Percentiles rank a stretch among this genome's conserved stretches.
phyloP scores from a whole-genome alignment of 2,888 invertebrate genomes.

The Lasioglossum marginatum region DNA sequence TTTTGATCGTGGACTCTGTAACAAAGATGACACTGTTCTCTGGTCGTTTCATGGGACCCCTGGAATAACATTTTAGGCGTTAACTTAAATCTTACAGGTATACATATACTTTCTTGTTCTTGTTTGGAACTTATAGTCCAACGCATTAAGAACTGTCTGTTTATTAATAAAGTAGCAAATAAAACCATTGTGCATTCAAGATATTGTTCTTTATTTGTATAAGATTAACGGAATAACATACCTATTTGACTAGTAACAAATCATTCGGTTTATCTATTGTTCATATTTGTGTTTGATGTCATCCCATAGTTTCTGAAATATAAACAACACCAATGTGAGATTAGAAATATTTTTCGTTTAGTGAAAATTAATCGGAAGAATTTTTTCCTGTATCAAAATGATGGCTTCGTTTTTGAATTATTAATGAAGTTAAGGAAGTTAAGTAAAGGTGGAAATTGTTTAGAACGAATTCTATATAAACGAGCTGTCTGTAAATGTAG shows the following conservation, averaged over 20 bases:
- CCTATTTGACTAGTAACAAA: conserved; percentile 51
- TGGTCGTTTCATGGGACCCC: conserved; percentile 87
- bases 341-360: background rate
- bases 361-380: background rate
- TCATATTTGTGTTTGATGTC: conserved; percentile 78
- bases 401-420: too few species aligned
- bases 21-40: conserved; percentile 87
- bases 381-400: too few species aligned
- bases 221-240: background rate
- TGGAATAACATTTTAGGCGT: conserved; percentile 8
- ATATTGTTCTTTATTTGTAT: conserved; percentile 38
- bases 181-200: background rate
- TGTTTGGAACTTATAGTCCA: background rate
- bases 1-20: conserved; percentile 86
- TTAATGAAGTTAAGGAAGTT: too few species aligned
- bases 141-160: background rate
- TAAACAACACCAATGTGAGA: conserved; percentile 39
- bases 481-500: too few species aligned
- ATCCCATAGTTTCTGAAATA: conserved; percentile 79
- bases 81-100: background rate
- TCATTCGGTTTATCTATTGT: conserved; percentile 26
- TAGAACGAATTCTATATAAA: too few species aligned
- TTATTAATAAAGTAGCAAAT: background rate
- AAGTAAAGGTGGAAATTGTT: too few species aligned
- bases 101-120: background rate